These are phyloP conservation scores for Silurus aristotelis DNA, from an alignment of 2,797 vertebrate genomes.

Conservation along the genomic window DNA sequence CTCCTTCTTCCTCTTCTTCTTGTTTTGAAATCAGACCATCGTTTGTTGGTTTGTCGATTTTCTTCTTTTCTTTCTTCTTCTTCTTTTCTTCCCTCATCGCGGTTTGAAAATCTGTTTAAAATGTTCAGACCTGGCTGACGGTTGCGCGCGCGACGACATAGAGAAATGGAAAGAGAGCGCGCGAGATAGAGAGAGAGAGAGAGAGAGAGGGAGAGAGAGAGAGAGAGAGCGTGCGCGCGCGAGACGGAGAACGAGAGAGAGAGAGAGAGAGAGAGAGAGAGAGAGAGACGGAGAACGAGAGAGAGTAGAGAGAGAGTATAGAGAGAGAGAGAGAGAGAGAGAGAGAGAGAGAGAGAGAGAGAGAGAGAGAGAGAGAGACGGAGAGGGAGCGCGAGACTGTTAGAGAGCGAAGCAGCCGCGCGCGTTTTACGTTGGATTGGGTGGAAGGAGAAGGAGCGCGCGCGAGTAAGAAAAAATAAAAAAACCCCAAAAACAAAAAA, in stretches of 20 bases:
- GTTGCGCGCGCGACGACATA: too few species aligned
- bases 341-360: neutral
- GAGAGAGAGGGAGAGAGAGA: neutral
- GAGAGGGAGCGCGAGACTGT: neutral
- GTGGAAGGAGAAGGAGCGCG: neutral
- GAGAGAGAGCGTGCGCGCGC: neutral
- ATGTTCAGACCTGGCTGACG: too few species aligned
- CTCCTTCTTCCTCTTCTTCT: too few species aligned
- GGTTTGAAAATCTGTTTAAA: too few species aligned
- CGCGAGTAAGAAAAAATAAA: neutral
- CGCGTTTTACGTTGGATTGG: constrained; percentile 39
- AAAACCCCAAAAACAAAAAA: neutral
- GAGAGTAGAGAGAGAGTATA: too few species aligned
- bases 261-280: neutral
- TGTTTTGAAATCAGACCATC: too few species aligned
- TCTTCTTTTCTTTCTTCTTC: too few species aligned
- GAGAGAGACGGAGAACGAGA: neutral
- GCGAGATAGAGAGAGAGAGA: too few species aligned
- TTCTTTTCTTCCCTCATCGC: too few species aligned
- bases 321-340: neutral
- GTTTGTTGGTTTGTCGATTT: too few species aligned
- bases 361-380: neutral
- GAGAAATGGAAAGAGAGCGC: too few species aligned
- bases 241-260: neutral
- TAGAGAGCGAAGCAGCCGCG: constrained; percentile 13